Evolutionary conservation across 2,888 invertebrate genomes (phyloP).

Genomic region (Phrixothrix hirtus): DNA sequence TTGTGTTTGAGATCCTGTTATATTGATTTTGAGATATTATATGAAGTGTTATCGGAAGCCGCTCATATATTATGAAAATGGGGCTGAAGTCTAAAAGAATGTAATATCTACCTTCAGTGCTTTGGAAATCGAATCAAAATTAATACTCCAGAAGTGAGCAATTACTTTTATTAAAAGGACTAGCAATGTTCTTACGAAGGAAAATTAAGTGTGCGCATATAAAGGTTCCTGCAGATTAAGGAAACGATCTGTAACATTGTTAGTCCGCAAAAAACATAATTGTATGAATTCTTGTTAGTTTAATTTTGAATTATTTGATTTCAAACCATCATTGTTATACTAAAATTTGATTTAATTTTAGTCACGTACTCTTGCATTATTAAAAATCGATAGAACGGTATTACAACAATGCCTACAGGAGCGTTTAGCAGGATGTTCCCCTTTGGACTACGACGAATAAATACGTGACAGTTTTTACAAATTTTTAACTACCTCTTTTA

Average conservation of each 20-base stretch:
- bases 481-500: conserved; percentile 19
- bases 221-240: conserved; percentile 12
- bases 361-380: conserved; percentile 30
- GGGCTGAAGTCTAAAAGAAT: conserved; percentile 7
- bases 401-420: conserved; percentile 31
- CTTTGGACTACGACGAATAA: conserved; percentile 24
- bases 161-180: conserved; percentile 8
- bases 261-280: conserved; percentile 14
- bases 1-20: conserved; percentile 13
- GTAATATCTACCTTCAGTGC: too few relatives aligned
- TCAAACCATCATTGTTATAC: conserved; percentile 13
- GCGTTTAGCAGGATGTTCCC: conserved; percentile 32
- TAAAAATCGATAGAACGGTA: conserved; percentile 33
- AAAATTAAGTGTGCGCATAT: conserved; percentile 15
- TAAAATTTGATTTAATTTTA: conserved; percentile 28
- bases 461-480: conserved; percentile 27
- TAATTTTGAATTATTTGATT: conserved; percentile 19
- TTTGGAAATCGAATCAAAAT: too few relatives aligned
- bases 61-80: conserved; percentile 22
- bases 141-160: too few relatives aligned
- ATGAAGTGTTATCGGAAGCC: conserved; percentile 18
- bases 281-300: conserved; percentile 18
- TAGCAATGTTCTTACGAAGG: conserved; percentile 1
- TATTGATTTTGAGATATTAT: conserved; percentile 18
- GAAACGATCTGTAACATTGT: conserved; percentile 8